Conservation (phyloP, 2,888 invertebrate genomes). For the Drosophila melanosoma region DNA sequence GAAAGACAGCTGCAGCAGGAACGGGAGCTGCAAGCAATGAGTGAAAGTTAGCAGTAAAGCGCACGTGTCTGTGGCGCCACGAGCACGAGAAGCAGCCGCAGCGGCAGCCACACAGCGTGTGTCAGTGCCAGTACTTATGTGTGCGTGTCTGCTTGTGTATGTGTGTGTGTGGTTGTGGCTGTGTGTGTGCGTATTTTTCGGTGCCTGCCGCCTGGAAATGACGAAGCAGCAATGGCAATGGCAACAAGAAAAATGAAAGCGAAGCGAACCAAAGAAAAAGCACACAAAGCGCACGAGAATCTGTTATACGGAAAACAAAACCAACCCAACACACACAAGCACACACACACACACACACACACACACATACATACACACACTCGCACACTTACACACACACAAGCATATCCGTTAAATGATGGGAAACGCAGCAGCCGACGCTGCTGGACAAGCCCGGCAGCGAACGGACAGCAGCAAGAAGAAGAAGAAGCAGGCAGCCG, state of each 20-base stretch:
- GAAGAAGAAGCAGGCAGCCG: neutral
- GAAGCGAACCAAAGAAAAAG: constrained; percentile 65
- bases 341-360: constrained; percentile 24
- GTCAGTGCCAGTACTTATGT: constrained; percentile 42
- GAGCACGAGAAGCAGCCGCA: constrained; percentile 21
- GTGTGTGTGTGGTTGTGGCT: neutral
- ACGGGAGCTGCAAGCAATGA: constrained; percentile 73
- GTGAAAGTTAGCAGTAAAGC: constrained; percentile 81
- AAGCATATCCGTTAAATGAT: constrained; percentile 37
- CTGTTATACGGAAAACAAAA: constrained; percentile 78
- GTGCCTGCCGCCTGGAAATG: constrained; percentile 67
- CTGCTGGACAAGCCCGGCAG: constrained; percentile 11
- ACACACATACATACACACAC: no score
- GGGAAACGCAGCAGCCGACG: constrained; percentile 62
- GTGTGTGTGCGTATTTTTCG: constrained; percentile 29
- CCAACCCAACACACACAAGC: constrained; percentile 44
- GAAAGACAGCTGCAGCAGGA: constrained; percentile 45
- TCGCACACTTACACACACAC: no score
- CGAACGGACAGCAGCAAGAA: neutral
- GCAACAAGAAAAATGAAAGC: constrained; percentile 59
- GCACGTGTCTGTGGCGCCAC: constrained; percentile 73
- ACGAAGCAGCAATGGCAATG: constrained; percentile 73
- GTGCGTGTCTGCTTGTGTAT: neutral
- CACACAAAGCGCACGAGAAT: constrained; percentile 67
- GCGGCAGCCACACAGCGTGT: constrained; percentile 33